Evolutionary conservation across 2,888 invertebrate species (phyloP).

Genomic region (Melanophora roralis): DNA sequence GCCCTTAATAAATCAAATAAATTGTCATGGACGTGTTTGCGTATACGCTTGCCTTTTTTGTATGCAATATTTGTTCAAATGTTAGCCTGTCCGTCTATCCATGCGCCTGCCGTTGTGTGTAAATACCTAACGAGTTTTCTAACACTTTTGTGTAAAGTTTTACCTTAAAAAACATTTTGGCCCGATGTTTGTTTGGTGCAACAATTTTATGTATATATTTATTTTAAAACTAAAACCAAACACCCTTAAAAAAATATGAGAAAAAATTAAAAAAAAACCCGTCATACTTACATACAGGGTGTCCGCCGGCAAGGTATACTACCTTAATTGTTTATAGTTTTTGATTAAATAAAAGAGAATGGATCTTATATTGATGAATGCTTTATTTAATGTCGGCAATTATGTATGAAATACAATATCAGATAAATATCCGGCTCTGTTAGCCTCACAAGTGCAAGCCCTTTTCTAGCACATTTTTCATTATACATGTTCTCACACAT

Average conservation of each 20-base stretch:
- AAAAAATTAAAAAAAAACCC: neutral
- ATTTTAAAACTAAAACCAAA: slow-evolving; percentile 34
- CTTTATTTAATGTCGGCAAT: too few relatives aligned
- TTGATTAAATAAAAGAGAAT: too few relatives aligned
- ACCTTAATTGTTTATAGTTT: too few relatives aligned
- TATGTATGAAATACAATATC: too few relatives aligned
- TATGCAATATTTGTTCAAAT: slow-evolving; percentile 43
- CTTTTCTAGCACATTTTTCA: too few relatives aligned
- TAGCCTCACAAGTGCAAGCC: too few relatives aligned
- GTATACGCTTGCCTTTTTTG: neutral
- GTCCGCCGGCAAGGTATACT: too few relatives aligned
- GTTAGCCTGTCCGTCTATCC: slow-evolving; percentile 13
- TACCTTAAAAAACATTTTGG: neutral
- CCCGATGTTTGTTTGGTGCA: slow-evolving; percentile 56
- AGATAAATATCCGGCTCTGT: too few relatives aligned
- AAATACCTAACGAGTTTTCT: slow-evolving; percentile 47
- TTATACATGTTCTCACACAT: too few relatives aligned
- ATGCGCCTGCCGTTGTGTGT: neutral
- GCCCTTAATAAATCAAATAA: slow-evolving; percentile 52
- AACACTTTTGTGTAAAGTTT: slow-evolving; percentile 49
- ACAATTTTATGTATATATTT: slow-evolving; percentile 57
- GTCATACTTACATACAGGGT: too few relatives aligned
- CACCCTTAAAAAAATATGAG: neutral
- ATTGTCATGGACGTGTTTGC: slow-evolving; percentile 42
- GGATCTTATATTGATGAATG: too few relatives aligned